Percentiles rank a stretch among this genome's conserved stretches.
Evolutionary conservation across 1,140 invertebrate genomes (phyloP).

Genomic region (Drosophila albomicans): DNA sequence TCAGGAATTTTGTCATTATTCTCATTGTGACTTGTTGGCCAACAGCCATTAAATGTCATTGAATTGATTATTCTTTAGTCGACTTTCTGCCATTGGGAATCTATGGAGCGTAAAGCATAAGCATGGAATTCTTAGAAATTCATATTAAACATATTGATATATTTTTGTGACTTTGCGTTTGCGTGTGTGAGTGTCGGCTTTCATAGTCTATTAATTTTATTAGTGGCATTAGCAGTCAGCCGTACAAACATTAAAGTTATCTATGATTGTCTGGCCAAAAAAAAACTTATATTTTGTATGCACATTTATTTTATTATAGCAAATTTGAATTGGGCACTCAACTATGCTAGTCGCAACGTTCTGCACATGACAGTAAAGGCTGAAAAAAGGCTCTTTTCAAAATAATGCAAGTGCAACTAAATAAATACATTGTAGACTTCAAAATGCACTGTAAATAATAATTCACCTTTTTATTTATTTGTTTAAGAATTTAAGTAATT

Average conservation of each 20-base stretch:
- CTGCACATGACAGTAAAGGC: not conserved
- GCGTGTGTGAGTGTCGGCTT: constrained; percentile 10
- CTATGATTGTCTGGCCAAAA: not conserved
- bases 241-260: constrained; percentile 26
- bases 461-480: too few relatives aligned
- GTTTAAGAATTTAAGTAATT: too few relatives aligned
- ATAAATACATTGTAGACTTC: not conserved
- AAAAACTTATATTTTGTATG: too few relatives aligned
- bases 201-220: constrained; percentile 75
- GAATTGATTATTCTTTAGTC: constrained; percentile 24
- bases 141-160: constrained; percentile 8
- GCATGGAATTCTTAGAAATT: constrained; percentile 51
- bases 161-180: not conserved
- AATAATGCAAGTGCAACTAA: not conserved
- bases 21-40: not conserved
- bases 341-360: not conserved
- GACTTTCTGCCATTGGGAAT: constrained; percentile 53
- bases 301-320: constrained; percentile 23
- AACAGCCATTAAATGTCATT: constrained; percentile 41
- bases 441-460: not conserved
- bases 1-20: too few relatives aligned
- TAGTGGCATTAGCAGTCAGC: constrained; percentile 48
- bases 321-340: constrained; percentile 24
- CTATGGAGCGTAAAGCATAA: constrained; percentile 63
- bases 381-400: not conserved